Base-by-base conservation (phyloP, 2,113 vertebrate genomes). In the Carassius gibelio region DNA sequence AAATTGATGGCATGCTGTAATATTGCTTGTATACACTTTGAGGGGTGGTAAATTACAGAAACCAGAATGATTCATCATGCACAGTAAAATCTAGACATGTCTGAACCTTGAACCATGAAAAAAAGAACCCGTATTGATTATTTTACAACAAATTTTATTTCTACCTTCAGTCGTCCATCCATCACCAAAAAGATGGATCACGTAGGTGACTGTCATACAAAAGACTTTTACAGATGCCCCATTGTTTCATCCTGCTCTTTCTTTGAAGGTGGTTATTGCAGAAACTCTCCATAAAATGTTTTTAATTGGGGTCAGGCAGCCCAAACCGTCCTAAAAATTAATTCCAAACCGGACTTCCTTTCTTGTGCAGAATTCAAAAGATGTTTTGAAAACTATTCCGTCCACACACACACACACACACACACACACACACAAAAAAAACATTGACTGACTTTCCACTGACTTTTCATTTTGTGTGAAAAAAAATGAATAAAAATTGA, bases 101-200 rank as follows among this genome's bases (percentile, higher is more conserved):
- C 0, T 5, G 19, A 30, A 26, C 14, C 55, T 14, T 38, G 19
- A 66, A 45, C 36, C 57, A 17, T 13, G 9, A 8, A n/a, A 52
- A 78, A 38, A 59, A 14, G 5, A 61, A 80, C 5, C 10, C 36
- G 10, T 59, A 62, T 80, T 62, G 77, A 80, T 80, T 80, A 13
- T 62, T 77, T 77, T 57, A 77, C 50, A 77, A 11, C 52, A 21
- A 7, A 8, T 77, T 52, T 77, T 57, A 78, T 78, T 78, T 78
- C 10, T n/a, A 21, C 19, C 38, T 23, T 48, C 36, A 66, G n/a
- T 62, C 57, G n/a, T 61, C 17, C 30, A 61, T 61, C 52, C 30
- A 79, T 79, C 34, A 61, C 4, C 10, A 23, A 50, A 50, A 15
- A 50, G n/a, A 75, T 75, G 42, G 45, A 50, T 23, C 11, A 11